phyloP scores from a whole-genome alignment of 2,113 vertebrate genomes.

The Oncorhynchus nerka region DNA sequence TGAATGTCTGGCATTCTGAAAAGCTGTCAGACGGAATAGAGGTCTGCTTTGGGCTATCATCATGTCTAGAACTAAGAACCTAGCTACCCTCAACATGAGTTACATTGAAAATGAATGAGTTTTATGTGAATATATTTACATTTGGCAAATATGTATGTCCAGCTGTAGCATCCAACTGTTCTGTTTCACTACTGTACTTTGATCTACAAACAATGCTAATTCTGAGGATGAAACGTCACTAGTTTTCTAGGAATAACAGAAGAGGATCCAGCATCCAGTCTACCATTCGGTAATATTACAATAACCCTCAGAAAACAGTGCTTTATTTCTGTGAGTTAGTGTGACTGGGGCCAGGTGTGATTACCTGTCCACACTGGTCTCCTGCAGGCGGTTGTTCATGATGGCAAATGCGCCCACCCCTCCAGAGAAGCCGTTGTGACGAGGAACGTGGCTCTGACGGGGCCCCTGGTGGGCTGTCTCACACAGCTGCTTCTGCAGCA shows the following conservation, averaged over 20 bases:
- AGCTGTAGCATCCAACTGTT: no score
- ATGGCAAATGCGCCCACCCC: constrained; percentile 76
- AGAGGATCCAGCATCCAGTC: not conserved
- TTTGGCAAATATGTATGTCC: not conserved
- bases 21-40: not conserved
- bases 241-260: not conserved
- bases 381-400: constrained; percentile 78
- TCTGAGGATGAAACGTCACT: constrained; percentile 10
- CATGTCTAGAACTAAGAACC: not conserved
- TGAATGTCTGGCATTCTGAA: constrained; percentile 12
- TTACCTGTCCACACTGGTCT: constrained; percentile 76
- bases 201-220: not conserved
- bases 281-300: not conserved
- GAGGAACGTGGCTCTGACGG: constrained; percentile 61
- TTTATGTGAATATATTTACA: not conserved
- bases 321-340: not conserved
- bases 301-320: not conserved
- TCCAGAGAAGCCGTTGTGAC: constrained; percentile 73
- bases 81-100: not conserved
- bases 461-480: constrained; percentile 76
- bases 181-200: no score
- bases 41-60: constrained; percentile 7
- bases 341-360: not conserved
- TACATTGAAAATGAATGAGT: not conserved
- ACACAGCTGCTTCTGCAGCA: constrained; percentile 78